Evolutionary conservation across 2,113 vertebrate genomes (phyloP), one percentile per base, ranked within the genome.

Genomic region (Xerus inauris): DNA sequence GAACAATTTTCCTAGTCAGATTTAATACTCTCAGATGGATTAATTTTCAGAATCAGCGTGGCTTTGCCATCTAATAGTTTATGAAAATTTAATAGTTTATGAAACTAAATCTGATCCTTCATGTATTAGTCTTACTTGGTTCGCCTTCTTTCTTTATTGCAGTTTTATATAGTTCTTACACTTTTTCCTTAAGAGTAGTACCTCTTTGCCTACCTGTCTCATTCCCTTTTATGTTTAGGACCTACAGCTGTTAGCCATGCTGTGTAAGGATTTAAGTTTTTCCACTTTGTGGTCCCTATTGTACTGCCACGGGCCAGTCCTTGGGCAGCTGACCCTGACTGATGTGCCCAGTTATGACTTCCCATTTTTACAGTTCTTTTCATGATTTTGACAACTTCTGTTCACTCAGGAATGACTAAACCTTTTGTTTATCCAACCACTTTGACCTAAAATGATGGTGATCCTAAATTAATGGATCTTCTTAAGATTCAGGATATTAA

Each of bases 61-160:
- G 8, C 86, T 64, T 14, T 83, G 20, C 81, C 51, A 32, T 77
- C 5, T 64, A 75, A 11, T 32, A 72, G 24, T 54, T 93, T 81
- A 51, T 83, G 49, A 77, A 75, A 95, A 87, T 54, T 86, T 51
- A 49, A 76, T 32, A 30, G n/a, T 89, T n/a, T n/a, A n/a, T n/a
- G n/a, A n/a, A 59, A 45, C 79, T 47, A 73, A 51, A 62, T 71
- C 51, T 47, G 49, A 64, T 72, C 84, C 10, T 71, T 86, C 17
- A 9, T 71, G 8, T 65, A 11, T 80, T 79, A 51, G 2, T 67
- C n/a, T 80, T 32, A 9, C 19, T 89, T 85, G 51, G 19, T 13
- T 81, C 38, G 20, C 79, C 22, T 67, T 75, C 65, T 65, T 94
- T 88, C 8, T 35, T 89, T 32, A 87, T 82, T 67, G 62, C 69